Base-by-base conservation (phyloP, 2,797 vertebrate species). In the Alfaro cultratus region DNA sequence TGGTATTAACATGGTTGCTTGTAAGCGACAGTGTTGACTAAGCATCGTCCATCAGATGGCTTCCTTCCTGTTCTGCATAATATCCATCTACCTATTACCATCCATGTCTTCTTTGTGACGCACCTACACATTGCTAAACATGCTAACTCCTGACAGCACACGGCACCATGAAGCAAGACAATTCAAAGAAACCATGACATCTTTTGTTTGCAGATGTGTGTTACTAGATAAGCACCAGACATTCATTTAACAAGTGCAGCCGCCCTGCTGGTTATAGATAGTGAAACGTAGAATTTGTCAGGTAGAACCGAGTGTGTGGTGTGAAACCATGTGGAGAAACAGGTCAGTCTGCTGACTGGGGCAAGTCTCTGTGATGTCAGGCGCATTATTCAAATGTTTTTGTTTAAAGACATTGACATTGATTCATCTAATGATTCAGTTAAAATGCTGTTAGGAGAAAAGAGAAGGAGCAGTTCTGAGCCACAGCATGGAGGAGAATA, bases 311-410 rank as follows among this genome's bases (percentile, higher is more conserved):
- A 62, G 60, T 34, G 43, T 36, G 23, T 5, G 21, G 7, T 34
- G 43, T 8, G 49, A 1, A 15, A 41, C 41, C 62, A 80, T 73
- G 39, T 80, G 47, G 77, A 55, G 5, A 62, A 80, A 85, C 82
- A 72, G 77, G 73, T 82, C 23, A 11, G 62, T 67, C 49, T 79
- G 39, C 64, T 64, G 5, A 31, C 64, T 64, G 41, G 34, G 71
- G 46, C 57, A 15, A 5, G 36, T 39, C 31, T 18, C 62, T 29
- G 18, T n/a, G 45, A 76, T 75, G 57, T 53, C 64, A 34, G 21
- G 6, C 46, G n/a, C 34, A 67, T 49, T 13, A 29, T 29, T 39
- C n/a, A 15, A 26, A 26, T 68, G 39, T 68, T 68, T 68, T 23
- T 68, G 36, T 68, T 23, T 12, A 15, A 70, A 43, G 67, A 43